phyloP scores from a whole-genome alignment of 2,113 vertebrate genomes.

The Turdus rufiventris region DNA sequence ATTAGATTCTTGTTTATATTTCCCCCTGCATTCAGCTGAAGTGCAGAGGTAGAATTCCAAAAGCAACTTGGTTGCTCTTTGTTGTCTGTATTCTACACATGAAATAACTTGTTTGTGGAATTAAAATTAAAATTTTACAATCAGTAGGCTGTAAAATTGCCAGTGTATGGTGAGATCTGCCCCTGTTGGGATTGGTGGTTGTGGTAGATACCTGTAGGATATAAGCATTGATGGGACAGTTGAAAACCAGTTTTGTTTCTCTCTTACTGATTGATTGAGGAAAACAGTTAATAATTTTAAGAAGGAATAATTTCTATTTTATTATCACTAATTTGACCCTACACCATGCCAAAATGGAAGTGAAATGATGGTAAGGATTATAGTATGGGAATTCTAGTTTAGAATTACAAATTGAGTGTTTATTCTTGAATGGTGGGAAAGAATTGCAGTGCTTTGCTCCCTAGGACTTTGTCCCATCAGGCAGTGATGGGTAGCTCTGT shows the following conservation, averaged over 20 bases:
- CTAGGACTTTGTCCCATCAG: not conserved
- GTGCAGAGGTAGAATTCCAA: not conserved
- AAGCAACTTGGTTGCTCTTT: not conserved
- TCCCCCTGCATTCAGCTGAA: not conserved
- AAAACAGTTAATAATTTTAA: not conserved
- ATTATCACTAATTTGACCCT: not conserved
- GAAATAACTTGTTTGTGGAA: not conserved
- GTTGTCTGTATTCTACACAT: not conserved
- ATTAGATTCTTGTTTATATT: not conserved
- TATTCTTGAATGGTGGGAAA: not conserved
- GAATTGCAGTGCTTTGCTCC: not conserved
- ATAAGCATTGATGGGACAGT: not conserved
- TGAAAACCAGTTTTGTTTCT: not conserved
- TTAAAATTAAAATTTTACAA: not conserved
- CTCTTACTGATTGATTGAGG: not conserved
- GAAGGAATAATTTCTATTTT: not conserved
- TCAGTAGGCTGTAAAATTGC: not conserved
- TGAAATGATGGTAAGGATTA: not conserved
- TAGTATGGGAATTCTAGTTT: not conserved
- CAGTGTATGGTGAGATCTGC: not conserved
- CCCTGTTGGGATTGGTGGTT: not conserved
- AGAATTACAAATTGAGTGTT: not conserved
- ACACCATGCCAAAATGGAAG: not conserved
- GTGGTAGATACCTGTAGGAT: not conserved
- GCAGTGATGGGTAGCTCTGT: rapidly evolving